Evolutionary conservation across 2,113 vertebrate species (phyloP).

Genomic region (Dinomys branickii): DNA sequence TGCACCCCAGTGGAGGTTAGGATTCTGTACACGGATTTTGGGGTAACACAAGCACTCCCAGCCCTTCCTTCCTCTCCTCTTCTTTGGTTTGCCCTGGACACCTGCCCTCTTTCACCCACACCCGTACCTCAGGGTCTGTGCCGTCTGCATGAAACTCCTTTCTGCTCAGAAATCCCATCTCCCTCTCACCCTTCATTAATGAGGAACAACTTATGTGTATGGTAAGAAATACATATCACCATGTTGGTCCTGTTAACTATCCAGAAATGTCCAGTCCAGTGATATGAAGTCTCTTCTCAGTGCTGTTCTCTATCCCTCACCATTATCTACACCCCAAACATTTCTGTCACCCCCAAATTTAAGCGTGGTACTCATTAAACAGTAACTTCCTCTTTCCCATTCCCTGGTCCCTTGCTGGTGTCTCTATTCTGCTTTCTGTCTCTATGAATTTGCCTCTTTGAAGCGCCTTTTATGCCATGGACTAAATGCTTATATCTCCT

Average conservation of each 20-base stretch:
- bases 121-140: not conserved
- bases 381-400: not conserved
- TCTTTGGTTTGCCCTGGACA: not conserved
- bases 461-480: not conserved
- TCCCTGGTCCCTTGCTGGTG: not conserved
- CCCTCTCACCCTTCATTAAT: not conserved
- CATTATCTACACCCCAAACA: accelerated
- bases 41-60: not conserved
- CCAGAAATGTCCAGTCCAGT: not conserved
- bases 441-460: not conserved
- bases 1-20: not conserved
- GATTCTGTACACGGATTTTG: not conserved
- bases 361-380: not conserved
- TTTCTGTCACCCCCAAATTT: not conserved
- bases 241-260: not conserved
- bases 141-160: not conserved
- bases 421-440: not conserved
- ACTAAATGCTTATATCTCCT: not conserved
- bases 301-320: not conserved
- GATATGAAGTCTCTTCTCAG: not conserved
- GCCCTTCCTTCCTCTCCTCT: not conserved
- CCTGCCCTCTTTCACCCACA: not conserved
- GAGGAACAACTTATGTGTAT: not conserved
- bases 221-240: not conserved
- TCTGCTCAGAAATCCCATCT: not conserved